Evolutionary conservation across 2,888 invertebrate species (phyloP).

Genomic region (Digitonthophagus gazella): DNA sequence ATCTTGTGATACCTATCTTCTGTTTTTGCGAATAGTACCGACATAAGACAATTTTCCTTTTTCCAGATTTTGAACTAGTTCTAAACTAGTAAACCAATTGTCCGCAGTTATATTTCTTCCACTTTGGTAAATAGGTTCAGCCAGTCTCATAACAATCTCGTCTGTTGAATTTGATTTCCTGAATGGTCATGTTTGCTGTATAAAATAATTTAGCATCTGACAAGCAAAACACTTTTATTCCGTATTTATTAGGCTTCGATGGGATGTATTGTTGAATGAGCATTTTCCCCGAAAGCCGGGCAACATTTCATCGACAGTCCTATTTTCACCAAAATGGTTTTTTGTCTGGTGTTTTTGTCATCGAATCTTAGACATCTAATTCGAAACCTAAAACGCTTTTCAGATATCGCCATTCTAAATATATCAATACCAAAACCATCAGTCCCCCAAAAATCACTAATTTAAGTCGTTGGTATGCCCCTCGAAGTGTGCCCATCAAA

Average conservation of each 20-base stretch:
- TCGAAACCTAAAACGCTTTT: no score
- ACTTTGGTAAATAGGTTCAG: constrained; percentile 29
- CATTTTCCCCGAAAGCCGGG: constrained; percentile 38
- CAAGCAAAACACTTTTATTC: constrained; percentile 38
- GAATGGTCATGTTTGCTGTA: constrained; percentile 34
- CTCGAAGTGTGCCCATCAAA: constrained; percentile 33
- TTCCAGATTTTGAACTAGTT: constrained; percentile 25
- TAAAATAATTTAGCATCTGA: constrained; percentile 37
- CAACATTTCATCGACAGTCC: constrained; percentile 40
- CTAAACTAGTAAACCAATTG: constrained; percentile 36
- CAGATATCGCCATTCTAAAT: no score
- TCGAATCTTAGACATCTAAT: constrained; percentile 35
- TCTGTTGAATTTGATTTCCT: constrained; percentile 20
- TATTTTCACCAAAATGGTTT: constrained; percentile 32
- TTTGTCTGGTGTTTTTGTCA: constrained; percentile 27
- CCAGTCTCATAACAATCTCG: constrained; percentile 30
- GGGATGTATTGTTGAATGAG: constrained; percentile 40
- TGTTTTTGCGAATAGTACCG: constrained; percentile 30
- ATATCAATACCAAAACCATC: no score
- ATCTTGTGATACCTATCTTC: constrained; percentile 24
- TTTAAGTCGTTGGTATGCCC: constrained; percentile 27
- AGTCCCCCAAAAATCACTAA: constrained; percentile 26
- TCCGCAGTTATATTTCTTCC: constrained; percentile 39
- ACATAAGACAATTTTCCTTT: constrained; percentile 26
- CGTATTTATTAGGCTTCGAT: constrained; percentile 41